Evolutionary conservation across 1,140 invertebrate species (phyloP).

Genomic region (Drosophila equinoxialis): DNA sequence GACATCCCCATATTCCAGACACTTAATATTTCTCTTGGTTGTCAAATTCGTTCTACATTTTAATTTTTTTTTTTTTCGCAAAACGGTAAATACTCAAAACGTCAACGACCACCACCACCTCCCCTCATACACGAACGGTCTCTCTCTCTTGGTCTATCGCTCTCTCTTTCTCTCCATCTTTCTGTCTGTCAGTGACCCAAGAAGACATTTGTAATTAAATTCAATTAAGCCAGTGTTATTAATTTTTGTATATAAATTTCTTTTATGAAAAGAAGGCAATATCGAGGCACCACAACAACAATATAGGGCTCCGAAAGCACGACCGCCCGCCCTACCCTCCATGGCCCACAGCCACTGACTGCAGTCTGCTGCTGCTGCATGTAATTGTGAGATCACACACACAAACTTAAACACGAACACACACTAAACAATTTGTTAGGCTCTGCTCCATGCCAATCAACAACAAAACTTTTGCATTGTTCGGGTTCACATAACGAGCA

Average conservation of each 20-base stretch:
- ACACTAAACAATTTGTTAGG: slow-evolving; percentile 33
- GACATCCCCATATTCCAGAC: background rate
- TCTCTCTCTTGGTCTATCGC: background rate
- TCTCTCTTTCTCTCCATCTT: background rate
- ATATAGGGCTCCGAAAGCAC: background rate
- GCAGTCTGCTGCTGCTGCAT: slow-evolving; percentile 31
- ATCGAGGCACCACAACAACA: background rate
- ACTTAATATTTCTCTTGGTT: background rate
- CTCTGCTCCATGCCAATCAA: slow-evolving; percentile 50
- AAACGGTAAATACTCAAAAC: slow-evolving; percentile 24
- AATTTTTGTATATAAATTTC: slow-evolving; percentile 58
- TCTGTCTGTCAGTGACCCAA: slow-evolving; percentile 40
- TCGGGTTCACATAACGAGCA: slow-evolving; percentile 17
- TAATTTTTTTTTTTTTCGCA: slow-evolving; percentile 9
- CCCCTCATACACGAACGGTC: background rate
- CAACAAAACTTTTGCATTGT: slow-evolving; percentile 61
- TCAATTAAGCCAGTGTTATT: slow-evolving; percentile 54
- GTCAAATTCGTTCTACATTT: slow-evolving; percentile 27
- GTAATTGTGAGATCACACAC: slow-evolving; percentile 27
- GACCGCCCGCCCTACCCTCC: background rate
- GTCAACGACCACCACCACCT: background rate
- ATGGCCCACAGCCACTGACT: slow-evolving; percentile 34
- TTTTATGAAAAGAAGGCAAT: slow-evolving; percentile 27
- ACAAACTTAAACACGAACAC: slow-evolving; percentile 17
- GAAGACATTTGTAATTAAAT: slow-evolving; percentile 57